Percentiles rank a stretch among this genome's conserved stretches.
Evolutionary conservation across 2,888 invertebrate species (phyloP).

Genomic region (Lobophora halterata): DNA sequence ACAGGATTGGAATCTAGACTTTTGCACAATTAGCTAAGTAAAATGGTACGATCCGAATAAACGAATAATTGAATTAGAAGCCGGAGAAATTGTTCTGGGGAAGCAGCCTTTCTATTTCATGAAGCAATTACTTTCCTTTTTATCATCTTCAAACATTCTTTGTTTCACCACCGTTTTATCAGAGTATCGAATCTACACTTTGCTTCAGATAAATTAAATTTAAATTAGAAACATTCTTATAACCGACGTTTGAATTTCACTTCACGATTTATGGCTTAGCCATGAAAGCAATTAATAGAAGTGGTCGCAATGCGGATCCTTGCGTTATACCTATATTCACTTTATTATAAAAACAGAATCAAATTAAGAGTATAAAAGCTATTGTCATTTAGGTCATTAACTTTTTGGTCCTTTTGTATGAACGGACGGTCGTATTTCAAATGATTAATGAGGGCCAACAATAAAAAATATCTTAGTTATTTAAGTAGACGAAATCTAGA

Average conservation of each 20-base stretch:
- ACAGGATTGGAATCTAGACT: conserved; percentile 5
- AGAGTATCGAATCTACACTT: conserved; percentile 19
- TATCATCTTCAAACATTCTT: conserved; percentile 33
- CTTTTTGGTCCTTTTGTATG: no score
- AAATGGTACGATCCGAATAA: conserved; percentile 35
- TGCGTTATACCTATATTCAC: conserved; percentile 10
- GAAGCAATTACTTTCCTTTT: conserved; percentile 46
- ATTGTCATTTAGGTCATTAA: no score
- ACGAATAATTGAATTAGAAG: conserved; percentile 58
- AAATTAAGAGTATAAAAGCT: no score
- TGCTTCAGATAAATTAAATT: conserved; percentile 23
- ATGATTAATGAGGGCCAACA: conserved; percentile 2
- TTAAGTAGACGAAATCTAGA: background rate
- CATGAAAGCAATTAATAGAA: conserved; percentile 10
- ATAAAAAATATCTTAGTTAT: conserved; percentile 5
- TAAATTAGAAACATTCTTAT: conserved; percentile 25
- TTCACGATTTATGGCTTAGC: conserved; percentile 18
- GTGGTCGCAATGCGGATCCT: conserved; percentile 12
- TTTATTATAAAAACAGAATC: background rate
- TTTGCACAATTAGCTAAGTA: conserved; percentile 9
- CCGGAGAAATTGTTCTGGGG: conserved; percentile 42
- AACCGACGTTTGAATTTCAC: conserved; percentile 19
- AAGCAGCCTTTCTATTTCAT: conserved; percentile 47
- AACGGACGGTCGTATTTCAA: no score
- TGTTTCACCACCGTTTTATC: conserved; percentile 24